Evolutionary conservation across 2,113 vertebrate genomes (phyloP).

Genomic region (Rhizomys pruinosus): DNA sequence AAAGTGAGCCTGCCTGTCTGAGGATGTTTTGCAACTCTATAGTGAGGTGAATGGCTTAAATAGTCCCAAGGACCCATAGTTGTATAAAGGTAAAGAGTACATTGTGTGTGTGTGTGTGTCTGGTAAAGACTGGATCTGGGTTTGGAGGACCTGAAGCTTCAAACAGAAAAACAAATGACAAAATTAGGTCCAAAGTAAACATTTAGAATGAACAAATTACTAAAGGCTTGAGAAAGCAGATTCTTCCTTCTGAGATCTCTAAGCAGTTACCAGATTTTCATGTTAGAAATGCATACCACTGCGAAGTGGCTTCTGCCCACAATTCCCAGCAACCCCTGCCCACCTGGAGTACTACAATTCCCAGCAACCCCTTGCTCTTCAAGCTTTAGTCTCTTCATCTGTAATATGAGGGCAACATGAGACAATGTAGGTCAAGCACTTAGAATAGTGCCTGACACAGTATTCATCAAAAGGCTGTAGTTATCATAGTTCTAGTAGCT

Average conservation of each 20-base stretch:
- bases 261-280: neutral
- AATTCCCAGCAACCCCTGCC: neutral
- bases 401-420: neutral
- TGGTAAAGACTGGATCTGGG: neutral
- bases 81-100: neutral
- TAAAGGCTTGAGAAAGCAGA: neutral
- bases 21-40: neutral
- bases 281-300: neutral
- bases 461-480: neutral
- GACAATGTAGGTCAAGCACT: neutral
- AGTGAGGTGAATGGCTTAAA: neutral
- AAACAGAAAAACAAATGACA: neutral
- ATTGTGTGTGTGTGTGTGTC: neutral
- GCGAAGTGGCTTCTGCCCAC: neutral
- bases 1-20: neutral
- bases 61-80: neutral
- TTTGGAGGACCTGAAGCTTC: neutral
- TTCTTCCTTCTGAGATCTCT: neutral
- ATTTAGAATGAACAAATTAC: conserved; percentile 5
- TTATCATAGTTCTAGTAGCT: neutral
- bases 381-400: neutral
- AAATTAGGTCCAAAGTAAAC: neutral
- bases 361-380: neutral
- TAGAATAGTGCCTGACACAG: neutral
- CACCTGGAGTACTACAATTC: neutral